Evolutionary conservation across 2,888 invertebrate species (phyloP).

Genomic region (Rhabditoides inermis): DNA sequence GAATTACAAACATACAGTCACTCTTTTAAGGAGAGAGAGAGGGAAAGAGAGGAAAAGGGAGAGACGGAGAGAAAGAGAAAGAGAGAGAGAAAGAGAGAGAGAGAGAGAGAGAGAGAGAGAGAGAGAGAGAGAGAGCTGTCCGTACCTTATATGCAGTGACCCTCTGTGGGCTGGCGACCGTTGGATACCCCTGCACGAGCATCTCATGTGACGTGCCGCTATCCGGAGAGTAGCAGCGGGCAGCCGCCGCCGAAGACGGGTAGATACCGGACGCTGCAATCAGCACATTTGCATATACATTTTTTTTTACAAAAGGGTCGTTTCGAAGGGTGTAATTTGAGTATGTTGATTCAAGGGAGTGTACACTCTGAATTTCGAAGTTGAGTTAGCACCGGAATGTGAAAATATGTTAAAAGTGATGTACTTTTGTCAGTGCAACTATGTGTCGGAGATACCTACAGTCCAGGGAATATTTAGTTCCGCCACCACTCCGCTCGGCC

Average conservation of each 20-base stretch:
- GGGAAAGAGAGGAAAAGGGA: constrained; percentile 2
- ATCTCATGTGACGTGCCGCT: constrained; percentile 31
- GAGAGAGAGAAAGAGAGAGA: not conserved
- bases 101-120: constrained; percentile 2
- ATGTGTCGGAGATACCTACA: no score
- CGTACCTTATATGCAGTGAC: not conserved
- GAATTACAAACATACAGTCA: not conserved
- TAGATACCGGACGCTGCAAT: no score
- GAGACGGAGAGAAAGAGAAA: not conserved
- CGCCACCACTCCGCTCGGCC: no score
- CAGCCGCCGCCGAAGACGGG: constrained; percentile 20
- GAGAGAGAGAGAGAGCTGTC: not conserved
- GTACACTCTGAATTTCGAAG: no score
- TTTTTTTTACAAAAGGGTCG: not conserved
- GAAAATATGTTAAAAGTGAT: no score
- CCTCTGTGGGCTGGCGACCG: no score
- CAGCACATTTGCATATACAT: constrained; percentile 13
- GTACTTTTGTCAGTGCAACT: no score
- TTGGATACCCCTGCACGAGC: no score
- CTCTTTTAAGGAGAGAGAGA: not conserved
- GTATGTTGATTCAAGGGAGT: no score
- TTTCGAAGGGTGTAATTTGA: no score
- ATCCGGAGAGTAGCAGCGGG: constrained; percentile 30
- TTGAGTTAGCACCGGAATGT: no score
- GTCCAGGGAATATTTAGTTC: no score